A percentile compares a stretch with the other conserved stretches of the same genome.
Conservation (phyloP, 2,797 vertebrate species). For the Falco naumanni region DNA sequence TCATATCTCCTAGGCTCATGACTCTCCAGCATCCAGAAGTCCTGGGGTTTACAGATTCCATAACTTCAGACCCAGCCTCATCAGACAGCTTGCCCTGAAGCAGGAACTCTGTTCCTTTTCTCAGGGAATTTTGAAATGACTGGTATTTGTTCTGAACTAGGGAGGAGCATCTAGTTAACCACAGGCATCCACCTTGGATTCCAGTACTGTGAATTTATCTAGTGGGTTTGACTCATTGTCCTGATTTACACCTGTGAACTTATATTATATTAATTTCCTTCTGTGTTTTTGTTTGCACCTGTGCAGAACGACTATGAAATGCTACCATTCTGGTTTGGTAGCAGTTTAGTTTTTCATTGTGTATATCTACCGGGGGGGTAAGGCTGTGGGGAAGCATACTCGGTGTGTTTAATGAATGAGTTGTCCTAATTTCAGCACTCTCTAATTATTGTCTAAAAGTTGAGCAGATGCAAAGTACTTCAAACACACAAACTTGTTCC, state of each 20-base stretch:
- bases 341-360: neutral
- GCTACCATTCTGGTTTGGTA: constrained; percentile 51
- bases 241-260: constrained; percentile 33
- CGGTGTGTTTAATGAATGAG: neutral
- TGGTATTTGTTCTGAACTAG: constrained; percentile 3
- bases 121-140: constrained; percentile 14
- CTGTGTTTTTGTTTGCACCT: constrained; percentile 44
- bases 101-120: neutral
- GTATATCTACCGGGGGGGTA: neutral
- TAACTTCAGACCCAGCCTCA: neutral
- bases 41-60: neutral
- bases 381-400: constrained; percentile 1
- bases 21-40: neutral
- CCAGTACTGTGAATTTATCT: constrained; percentile 20
- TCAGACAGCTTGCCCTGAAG: neutral
- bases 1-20: neutral
- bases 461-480: neutral
- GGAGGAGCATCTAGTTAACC: neutral
- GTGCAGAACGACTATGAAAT: constrained; percentile 24
- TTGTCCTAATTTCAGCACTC: constrained; percentile 1
- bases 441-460: constrained; percentile 18
- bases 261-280: constrained; percentile 34
- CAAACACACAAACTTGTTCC: neutral
- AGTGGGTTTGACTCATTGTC: constrained; percentile 12
- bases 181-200: constrained; percentile 43